Conservation (phyloP, 2,797 vertebrate genomes). For the Microctenopoma steveboyesi region DNA sequence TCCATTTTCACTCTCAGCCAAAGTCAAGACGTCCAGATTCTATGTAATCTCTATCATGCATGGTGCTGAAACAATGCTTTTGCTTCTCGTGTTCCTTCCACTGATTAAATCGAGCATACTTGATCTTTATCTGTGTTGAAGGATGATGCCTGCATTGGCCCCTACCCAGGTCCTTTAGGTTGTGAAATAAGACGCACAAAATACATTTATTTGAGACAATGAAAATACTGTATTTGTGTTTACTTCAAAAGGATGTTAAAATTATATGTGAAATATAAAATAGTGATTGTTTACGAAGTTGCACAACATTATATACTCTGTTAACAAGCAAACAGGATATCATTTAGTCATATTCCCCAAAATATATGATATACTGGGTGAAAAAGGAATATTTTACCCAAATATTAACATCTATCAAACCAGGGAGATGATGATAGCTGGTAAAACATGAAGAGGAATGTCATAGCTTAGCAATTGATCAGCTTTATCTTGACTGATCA, state of each 20-base stretch:
- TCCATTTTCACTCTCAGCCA: constrained; percentile 25
- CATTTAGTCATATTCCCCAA: not conserved
- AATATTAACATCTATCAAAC: not conserved
- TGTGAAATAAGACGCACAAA: constrained; percentile 39
- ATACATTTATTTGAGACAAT: constrained; percentile 33
- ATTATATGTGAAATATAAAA: not conserved
- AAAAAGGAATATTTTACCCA: not conserved
- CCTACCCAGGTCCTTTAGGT: constrained; percentile 56
- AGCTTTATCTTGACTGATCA: not conserved
- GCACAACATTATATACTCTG: not conserved
- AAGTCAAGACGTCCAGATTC: constrained; percentile 46
- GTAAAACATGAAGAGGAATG: not conserved
- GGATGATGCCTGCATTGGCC: constrained; percentile 70
- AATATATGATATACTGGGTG: not conserved
- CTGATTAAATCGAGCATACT: constrained; percentile 74
- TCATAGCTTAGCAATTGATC: not conserved
- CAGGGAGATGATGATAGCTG: not conserved
- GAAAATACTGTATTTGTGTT: constrained; percentile 12
- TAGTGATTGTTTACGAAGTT: not conserved
- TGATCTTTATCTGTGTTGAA: constrained; percentile 76
- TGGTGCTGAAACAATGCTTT: constrained; percentile 62
- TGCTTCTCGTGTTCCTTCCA: constrained; percentile 60
- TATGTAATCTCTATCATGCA: constrained; percentile 45
- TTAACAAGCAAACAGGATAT: not conserved
- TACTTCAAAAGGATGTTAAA: constrained; percentile 7